phyloP scores from a whole-genome alignment of 1,140 invertebrate species.

The Drosophila ananassae region DNA sequence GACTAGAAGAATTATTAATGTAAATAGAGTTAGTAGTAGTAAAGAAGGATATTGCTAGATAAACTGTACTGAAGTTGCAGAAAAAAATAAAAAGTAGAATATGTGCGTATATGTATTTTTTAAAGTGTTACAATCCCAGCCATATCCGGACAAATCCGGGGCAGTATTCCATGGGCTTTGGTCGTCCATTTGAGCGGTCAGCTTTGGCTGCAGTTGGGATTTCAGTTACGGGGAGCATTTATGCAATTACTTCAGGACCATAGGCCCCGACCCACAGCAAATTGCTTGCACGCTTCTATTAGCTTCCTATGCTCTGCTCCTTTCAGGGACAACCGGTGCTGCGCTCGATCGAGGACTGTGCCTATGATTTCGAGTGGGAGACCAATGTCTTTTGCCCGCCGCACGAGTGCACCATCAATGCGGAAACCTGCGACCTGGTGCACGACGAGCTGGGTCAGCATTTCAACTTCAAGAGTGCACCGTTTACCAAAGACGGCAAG shows the following conservation, averaged over 20 bases:
- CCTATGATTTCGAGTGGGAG: slow-evolving; percentile 85
- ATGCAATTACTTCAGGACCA: slow-evolving; percentile 31
- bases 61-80: too few species aligned
- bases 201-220: slow-evolving; percentile 17
- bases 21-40: too few species aligned
- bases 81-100: too few species aligned
- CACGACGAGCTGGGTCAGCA: slow-evolving; percentile 61
- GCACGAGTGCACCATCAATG: slow-evolving; percentile 68
- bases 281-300: slow-evolving; percentile 30
- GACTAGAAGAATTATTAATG: neutral
- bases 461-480: slow-evolving; percentile 66
- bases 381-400: slow-evolving; percentile 84
- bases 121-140: slow-evolving; percentile 1
- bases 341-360: slow-evolving; percentile 82
- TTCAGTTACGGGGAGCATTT: slow-evolving; percentile 11
- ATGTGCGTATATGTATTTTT: neutral
- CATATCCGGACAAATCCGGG: neutral
- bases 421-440: slow-evolving; percentile 71
- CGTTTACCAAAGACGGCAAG: slow-evolving; percentile 68
- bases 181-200: slow-evolving; percentile 21
- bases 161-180: slow-evolving; percentile 5
- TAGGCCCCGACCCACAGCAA: slow-evolving; percentile 9
- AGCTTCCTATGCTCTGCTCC: slow-evolving; percentile 7
- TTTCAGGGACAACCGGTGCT: slow-evolving; percentile 84
- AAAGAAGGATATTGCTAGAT: too few species aligned